A percentile compares a stretch with the other conserved stretches of the same genome.
These are phyloP conservation scores for Heliangelus exortis DNA, from an alignment of 2,797 vertebrate species.

Conservation along the genomic window DNA sequence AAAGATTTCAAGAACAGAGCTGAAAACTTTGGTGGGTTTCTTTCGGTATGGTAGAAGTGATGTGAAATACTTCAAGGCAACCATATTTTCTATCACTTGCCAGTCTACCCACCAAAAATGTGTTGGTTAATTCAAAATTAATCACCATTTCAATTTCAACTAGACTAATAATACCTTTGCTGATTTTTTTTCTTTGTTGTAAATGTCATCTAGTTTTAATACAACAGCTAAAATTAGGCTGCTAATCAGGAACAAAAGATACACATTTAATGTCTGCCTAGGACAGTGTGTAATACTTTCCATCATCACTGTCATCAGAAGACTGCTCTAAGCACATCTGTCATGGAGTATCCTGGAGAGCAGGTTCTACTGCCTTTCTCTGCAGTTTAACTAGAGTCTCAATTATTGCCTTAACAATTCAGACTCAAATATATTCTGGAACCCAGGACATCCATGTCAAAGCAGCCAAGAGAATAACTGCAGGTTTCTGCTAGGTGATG, in stretches of 20 bases:
- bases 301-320: not conserved
- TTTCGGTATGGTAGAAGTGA: not conserved
- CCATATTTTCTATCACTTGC: not conserved
- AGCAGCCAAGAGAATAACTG: not conserved
- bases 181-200: not conserved
- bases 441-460: too few relatives aligned
- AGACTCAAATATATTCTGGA: not conserved
- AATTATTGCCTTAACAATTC: not conserved
- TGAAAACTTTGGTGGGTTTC: not conserved
- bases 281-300: not conserved
- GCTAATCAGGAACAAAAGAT: not conserved
- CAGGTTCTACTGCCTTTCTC: not conserved
- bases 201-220: not conserved
- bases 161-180: not conserved
- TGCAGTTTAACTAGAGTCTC: not conserved
- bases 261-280: not conserved
- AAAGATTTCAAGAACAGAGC: not conserved
- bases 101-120: not conserved
- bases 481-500: not conserved
- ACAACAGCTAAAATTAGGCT: not conserved
- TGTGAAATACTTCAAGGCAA: not conserved
- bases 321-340: not conserved
- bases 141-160: not conserved
- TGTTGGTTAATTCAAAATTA: not conserved
- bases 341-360: not conserved